Evolutionary conservation across 1,140 invertebrate species (phyloP), one percentile per base, ranked within the genome.

Genomic region (Orchesella cincta): DNA sequence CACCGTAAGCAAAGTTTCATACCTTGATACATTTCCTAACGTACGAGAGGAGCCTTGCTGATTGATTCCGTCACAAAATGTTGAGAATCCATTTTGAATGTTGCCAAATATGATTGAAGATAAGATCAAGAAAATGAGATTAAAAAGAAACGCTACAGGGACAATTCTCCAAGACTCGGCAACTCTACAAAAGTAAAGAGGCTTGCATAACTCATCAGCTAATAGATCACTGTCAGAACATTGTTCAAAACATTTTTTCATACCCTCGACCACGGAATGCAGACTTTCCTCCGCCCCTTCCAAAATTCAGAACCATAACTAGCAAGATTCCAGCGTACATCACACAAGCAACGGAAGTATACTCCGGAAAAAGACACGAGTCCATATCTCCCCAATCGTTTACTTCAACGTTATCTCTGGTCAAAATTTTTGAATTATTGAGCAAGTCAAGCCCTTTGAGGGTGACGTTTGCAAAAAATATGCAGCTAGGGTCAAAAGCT

Each of bases 221-320:
- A 12, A 12, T 12, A 31, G 3, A 71, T 36, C 67, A 34, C 26
- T 71, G 5, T 34, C 34, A 36, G 12, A 12, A 23, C 16, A 34
- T 8, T 36, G 3, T 71, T 71, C 18, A 20, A 31, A 34, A 33
- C 18, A 34, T 14, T 12, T 34, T 71, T 71, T 8, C 71, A 12
- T 46, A 46, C 34, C 71, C 71, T 29, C 71, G 18, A 5, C 71
- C 71, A 14, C 39, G 2, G 28, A 36, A 51, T 1, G 71, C 62
- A 5, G 62, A 67, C 33, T 67, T 67, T 14, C 62, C 62, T 12
- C 71, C 71, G 8, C 71, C 71, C 8, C 71, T 14, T 2, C 71
- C 71, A 46, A 34, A 73, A 14, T 73, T 34, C 29, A 73, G 46
- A 14, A 73, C 71, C 71, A 73, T 73, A 12, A 73, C 71, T 2